Evolutionary conservation across 92 coral and sea anemone species (phyloP).

Genomic region (Epizoanthus ramosus): DNA sequence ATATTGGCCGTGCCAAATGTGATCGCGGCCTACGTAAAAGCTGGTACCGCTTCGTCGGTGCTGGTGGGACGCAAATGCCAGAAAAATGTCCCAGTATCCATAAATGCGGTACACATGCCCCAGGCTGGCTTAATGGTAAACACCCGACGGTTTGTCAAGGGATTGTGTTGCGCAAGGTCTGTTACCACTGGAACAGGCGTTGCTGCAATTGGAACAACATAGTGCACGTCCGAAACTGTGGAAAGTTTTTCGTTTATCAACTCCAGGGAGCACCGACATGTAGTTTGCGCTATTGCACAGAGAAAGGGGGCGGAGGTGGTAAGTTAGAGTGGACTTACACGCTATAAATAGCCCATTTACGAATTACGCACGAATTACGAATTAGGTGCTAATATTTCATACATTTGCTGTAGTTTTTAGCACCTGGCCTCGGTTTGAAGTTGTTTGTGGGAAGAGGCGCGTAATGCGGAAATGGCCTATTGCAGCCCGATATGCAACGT

Average conservation of each 20-base stretch:
- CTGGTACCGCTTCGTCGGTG: constrained; percentile 22
- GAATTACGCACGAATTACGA: too few species aligned
- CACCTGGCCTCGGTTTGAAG: too few species aligned
- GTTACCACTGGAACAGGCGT: neutral
- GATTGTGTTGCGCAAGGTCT: neutral
- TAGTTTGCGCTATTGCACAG: constrained; percentile 16
- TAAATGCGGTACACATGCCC: constrained; percentile 1
- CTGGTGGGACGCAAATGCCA: neutral
- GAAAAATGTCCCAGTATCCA: neutral
- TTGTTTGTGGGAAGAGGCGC: too few species aligned
- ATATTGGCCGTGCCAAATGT: neutral
- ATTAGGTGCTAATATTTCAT: too few species aligned
- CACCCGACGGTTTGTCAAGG: constrained; percentile 8
- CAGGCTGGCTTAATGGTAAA: constrained; percentile 15
- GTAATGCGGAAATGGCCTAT: too few species aligned
- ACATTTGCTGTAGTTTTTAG: too few species aligned
- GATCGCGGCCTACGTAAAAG: neutral
- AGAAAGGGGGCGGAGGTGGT: neutral
- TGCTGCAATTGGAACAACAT: constrained; percentile 11
- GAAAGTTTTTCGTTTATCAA: constrained; percentile 10
- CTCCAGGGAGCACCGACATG: neutral
- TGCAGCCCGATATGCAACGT: too few species aligned
- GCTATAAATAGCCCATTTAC: too few species aligned
- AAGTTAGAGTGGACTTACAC: too few species aligned
- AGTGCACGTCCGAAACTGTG: constrained; percentile 13